These are phyloP conservation scores for Pammene fasciana DNA, from an alignment of 2,888 invertebrate species.

Conservation along the genomic window DNA sequence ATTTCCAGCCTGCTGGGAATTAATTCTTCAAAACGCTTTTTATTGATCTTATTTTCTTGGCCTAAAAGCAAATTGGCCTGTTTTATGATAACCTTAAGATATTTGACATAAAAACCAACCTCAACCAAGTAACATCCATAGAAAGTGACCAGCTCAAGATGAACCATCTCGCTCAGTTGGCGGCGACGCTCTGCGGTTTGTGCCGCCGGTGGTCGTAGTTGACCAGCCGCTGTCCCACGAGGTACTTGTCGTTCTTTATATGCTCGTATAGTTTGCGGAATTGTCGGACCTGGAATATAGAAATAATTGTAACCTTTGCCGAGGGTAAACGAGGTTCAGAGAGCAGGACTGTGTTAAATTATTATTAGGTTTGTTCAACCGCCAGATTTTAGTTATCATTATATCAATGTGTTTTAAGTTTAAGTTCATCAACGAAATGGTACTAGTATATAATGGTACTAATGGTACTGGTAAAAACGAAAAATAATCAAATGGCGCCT, in stretches of 20 bases:
- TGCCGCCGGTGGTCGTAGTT: conserved; percentile 96
- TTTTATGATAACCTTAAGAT: background rate
- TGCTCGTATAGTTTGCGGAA: conserved; percentile 97
- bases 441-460: too few relatives aligned
- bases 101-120: background rate
- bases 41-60: too few relatives aligned
- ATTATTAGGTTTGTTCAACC: too few relatives aligned
- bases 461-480: too few relatives aligned
- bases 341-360: too few relatives aligned
- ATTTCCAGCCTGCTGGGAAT: too few relatives aligned
- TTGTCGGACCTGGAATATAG: conserved; percentile 88
- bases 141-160: background rate
- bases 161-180: conserved; percentile 55
- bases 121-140: background rate
- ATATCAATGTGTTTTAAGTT: too few relatives aligned
- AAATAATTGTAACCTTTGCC: background rate
- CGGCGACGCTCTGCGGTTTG: conserved; percentile 70
- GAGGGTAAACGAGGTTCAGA: too few relatives aligned
- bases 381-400: too few relatives aligned
- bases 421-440: too few relatives aligned
- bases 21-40: too few relatives aligned
- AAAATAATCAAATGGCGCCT: too few relatives aligned
- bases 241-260: conserved; percentile 99
- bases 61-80: background rate
- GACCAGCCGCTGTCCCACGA: conserved; percentile 97